Conservation (phyloP, 2,888 invertebrate species). For the Drosophila picticornis region DNA sequence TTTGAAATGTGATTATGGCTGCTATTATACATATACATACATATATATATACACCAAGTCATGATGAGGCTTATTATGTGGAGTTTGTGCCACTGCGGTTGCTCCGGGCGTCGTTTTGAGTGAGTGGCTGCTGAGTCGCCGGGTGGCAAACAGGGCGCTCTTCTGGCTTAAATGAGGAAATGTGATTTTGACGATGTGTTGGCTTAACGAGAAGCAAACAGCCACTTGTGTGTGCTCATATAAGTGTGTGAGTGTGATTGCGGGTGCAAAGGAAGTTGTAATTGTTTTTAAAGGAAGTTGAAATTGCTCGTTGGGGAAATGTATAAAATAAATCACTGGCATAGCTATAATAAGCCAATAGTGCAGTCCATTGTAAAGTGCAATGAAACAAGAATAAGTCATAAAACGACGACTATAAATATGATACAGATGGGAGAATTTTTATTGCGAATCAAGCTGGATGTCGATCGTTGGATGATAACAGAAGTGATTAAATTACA, state of each 20-base stretch:
- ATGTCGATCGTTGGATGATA: neutral
- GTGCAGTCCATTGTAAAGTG: conserved; percentile 25
- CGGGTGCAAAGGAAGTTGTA: conserved; percentile 68
- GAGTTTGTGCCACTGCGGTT: conserved; percentile 73
- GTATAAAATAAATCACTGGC: conserved; percentile 71
- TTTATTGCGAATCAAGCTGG: neutral
- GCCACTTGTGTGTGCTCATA: neutral
- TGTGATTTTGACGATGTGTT: conserved; percentile 83
- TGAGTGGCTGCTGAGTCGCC: conserved; percentile 55
- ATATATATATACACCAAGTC: conserved; percentile 33
- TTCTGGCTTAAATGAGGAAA: conserved; percentile 70
- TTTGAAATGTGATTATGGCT: conserved; percentile 83
- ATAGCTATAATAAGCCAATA: conserved; percentile 27
- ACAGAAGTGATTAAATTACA: neutral
- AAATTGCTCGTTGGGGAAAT: conserved; percentile 79
- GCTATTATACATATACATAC: conserved; percentile 71
- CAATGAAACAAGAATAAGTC: conserved; percentile 16
- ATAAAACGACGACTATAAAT: conserved; percentile 24
- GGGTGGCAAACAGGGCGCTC: conserved; percentile 15
- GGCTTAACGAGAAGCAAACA: conserved; percentile 65
- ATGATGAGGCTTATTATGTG: conserved; percentile 81
- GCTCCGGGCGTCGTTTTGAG: conserved; percentile 77
- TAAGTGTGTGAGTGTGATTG: conserved; percentile 21
- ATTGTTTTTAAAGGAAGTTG: conserved; percentile 79
- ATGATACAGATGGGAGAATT: neutral